Evolutionary conservation across 2,113 vertebrate genomes (phyloP).

Genomic region (Micromys minutus): DNA sequence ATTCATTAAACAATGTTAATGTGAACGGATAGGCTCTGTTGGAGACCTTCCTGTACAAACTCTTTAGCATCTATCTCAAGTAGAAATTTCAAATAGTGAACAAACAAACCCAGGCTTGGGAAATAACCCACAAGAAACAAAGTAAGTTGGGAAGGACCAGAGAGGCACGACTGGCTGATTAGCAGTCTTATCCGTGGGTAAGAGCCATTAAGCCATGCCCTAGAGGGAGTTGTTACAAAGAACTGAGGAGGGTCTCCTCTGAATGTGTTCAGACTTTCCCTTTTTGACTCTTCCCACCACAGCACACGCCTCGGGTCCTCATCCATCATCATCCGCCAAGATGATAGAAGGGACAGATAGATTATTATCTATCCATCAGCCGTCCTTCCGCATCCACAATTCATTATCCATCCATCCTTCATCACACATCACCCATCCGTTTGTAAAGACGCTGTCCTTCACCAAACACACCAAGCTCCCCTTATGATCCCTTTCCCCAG

Average conservation of each 20-base stretch:
- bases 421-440: background rate
- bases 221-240: background rate
- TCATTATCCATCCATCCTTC: background rate
- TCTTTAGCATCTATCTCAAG: background rate
- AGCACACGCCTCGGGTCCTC: background rate
- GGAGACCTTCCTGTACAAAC: background rate
- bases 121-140: background rate
- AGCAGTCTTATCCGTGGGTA: background rate
- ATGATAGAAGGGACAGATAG: too few relatives aligned
- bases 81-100: background rate
- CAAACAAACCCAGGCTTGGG: background rate
- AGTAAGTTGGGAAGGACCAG: background rate
- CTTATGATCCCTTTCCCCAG: background rate
- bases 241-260: background rate
- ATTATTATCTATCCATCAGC: background rate
- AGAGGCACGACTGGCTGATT: background rate
- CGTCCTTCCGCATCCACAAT: background rate
- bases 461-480: background rate
- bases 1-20: conserved; percentile 58
- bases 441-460: background rate
- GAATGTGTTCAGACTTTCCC: background rate
- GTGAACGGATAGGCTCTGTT: conserved; percentile 2
- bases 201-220: background rate
- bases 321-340: background rate
- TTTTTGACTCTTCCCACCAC: background rate